Base-by-base conservation (phyloP, 1,140 invertebrate species). In the Lepidurus apus region DNA sequence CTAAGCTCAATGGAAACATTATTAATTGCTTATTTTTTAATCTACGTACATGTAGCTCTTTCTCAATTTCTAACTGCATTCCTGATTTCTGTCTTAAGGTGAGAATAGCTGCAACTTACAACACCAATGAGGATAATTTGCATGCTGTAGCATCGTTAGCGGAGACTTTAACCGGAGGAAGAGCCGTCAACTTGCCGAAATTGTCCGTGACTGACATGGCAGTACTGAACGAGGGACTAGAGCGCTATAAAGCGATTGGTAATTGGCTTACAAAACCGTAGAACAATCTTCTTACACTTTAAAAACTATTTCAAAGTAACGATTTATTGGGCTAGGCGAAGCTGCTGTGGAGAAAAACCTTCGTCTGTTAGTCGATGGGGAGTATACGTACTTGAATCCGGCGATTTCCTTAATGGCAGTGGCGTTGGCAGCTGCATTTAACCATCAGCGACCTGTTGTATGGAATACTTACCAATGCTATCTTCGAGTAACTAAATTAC, bases 401-500 rank as follows among this genome's bases (percentile, higher is more conserved):
- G 82, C 80, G 8, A 82, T 83, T 47, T 79, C 78, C 3, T 75
- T 78, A 10, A 42, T 83, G 8, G 78, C 80, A 11, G 47, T 83
- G 74, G 80, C 81, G 34, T 74, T 82, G 45, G 83, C 82, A 80
- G 77, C 78, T 24, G 74, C 53, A 9, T 81, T 79, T 78, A 83
- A 83, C 77, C 47, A 78, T 24, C 21, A 80, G 21, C 78, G 77
- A 74, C 79, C 83, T 7, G 74, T 81, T 34, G 80, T 83, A 7
- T 81, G 77, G 77, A 82, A 83, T 77, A 83, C 83, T 0, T 83
- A 84, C 78, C 83, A 83, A 75, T 84, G 83, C 78, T 83, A 83
- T 77, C 77, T 83, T 0, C 82, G 82, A 77, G 81, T 83, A 77
- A 47, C 9, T 34, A 43, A 13, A 74, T 42, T n/a, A n/a, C n/a